Conservation (phyloP, 2,797 vertebrate species). For the Phalloptychus januarius region DNA sequence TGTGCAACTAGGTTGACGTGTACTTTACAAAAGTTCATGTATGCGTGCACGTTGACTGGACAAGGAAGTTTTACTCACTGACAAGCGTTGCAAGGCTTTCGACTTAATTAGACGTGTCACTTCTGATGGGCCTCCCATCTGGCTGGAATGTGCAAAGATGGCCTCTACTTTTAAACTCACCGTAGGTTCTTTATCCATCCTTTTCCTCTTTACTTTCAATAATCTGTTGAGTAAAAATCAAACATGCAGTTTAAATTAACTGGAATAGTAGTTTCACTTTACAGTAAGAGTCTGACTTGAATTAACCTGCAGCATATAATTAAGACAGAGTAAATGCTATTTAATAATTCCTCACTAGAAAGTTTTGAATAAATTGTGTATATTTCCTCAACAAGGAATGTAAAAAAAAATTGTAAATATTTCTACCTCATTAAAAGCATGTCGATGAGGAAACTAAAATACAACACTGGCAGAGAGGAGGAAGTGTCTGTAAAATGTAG, state of each 20-base stretch:
- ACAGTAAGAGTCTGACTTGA: not conserved
- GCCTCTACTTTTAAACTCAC: not conserved
- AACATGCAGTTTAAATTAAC: not conserved
- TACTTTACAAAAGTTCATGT: conserved; percentile 71
- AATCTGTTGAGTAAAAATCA: not conserved
- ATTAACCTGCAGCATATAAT: not conserved
- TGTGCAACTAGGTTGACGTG: conserved; percentile 83
- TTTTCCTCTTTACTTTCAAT: not conserved
- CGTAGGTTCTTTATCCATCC: not conserved
- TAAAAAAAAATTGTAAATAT: not conserved
- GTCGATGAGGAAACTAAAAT: not conserved
- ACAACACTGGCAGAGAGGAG: not conserved
- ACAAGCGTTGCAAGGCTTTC: conserved; percentile 27
- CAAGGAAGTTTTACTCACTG: conserved; percentile 43
- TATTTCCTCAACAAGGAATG: too few species aligned
- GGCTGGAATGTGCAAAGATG: not conserved
- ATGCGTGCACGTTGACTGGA: conserved; percentile 22
- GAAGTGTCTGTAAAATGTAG: not conserved
- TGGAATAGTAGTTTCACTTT: not conserved
- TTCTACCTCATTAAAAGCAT: not conserved
- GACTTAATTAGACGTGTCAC: conserved; percentile 33
- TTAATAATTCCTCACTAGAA: not conserved
- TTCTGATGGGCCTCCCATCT: not conserved
- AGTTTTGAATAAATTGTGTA: not conserved
- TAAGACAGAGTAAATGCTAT: not conserved